Conservation (phyloP, 2,113 vertebrate genomes). For the Atlantisia rogersi region DNA sequence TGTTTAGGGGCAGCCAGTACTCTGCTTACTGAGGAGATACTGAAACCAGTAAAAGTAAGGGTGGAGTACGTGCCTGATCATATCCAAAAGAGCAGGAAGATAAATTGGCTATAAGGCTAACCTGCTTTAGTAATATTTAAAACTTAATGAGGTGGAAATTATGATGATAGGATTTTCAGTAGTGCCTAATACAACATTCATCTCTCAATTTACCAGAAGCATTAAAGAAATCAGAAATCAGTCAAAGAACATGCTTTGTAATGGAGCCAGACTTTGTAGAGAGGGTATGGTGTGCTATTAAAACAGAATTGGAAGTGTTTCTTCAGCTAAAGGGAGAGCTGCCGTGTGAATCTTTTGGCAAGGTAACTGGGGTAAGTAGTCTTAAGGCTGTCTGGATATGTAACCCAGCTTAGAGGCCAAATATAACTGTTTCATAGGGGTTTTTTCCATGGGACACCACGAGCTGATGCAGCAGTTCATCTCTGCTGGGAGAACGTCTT, state of each 20-base stretch:
- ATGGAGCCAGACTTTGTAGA: not conserved
- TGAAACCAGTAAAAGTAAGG: slow-evolving; percentile 45
- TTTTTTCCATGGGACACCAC: not conserved
- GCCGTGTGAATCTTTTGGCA: not conserved
- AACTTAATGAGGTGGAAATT: not conserved
- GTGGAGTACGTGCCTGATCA: not conserved
- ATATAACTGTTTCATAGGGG: not conserved
- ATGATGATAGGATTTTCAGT: not conserved
- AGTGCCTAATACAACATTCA: not conserved
- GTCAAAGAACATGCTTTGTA: not conserved
- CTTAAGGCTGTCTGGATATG: not conserved
- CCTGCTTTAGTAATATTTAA: not conserved
- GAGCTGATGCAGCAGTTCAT: not conserved
- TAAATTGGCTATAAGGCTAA: not conserved
- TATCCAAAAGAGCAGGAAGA: slow-evolving; percentile 1
- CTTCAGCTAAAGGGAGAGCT: not conserved
- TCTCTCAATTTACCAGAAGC: not conserved
- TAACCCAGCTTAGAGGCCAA: not conserved
- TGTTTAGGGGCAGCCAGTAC: not conserved
- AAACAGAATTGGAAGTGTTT: not conserved
- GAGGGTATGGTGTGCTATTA: not conserved
- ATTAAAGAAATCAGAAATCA: not conserved
- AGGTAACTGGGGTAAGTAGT: not conserved
- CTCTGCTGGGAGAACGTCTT: not conserved
- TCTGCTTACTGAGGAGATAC: not conserved